Evolutionary conservation across 2,888 invertebrate genomes (phyloP).

Genomic region (Rhagium mordax): DNA sequence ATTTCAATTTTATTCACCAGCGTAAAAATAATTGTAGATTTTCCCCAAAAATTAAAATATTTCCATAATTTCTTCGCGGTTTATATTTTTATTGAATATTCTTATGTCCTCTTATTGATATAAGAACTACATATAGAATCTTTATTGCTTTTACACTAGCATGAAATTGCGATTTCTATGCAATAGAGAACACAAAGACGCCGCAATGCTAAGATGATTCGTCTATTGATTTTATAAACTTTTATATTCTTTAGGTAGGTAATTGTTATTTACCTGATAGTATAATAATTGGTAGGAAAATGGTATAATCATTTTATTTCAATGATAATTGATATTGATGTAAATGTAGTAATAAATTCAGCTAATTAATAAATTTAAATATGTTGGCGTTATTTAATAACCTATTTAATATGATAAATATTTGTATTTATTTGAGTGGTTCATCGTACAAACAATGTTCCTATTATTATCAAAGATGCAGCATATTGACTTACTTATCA

Average conservation of each 20-base stretch:
- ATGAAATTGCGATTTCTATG: constrained; percentile 38
- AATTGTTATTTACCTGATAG: not conserved
- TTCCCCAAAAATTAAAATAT: too few relatives aligned
- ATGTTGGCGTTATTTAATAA: not conserved
- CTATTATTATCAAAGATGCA: too few relatives aligned
- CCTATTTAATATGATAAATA: too few relatives aligned
- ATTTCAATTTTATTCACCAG: too few relatives aligned
- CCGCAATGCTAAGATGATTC: constrained; percentile 6
- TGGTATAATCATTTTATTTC: too few relatives aligned
- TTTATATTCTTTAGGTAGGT: not conserved
- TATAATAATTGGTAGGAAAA: not conserved
- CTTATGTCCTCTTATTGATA: not conserved
- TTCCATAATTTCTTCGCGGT: too few relatives aligned
- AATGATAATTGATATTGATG: not conserved
- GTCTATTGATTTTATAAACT: constrained; percentile 4
- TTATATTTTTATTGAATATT: not conserved
- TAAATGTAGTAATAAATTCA: not conserved
- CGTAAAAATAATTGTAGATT: too few relatives aligned
- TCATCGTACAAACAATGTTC: too few relatives aligned
- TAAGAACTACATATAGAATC: not conserved
- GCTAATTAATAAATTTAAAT: not conserved
- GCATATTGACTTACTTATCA: too few relatives aligned
- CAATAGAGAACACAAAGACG: constrained; percentile 28
- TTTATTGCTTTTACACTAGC: constrained; percentile 23
- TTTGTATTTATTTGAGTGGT: too few relatives aligned